Evolutionary conservation across 2,888 invertebrate genomes (phyloP).

Genomic region (Clusia tigrina): DNA sequence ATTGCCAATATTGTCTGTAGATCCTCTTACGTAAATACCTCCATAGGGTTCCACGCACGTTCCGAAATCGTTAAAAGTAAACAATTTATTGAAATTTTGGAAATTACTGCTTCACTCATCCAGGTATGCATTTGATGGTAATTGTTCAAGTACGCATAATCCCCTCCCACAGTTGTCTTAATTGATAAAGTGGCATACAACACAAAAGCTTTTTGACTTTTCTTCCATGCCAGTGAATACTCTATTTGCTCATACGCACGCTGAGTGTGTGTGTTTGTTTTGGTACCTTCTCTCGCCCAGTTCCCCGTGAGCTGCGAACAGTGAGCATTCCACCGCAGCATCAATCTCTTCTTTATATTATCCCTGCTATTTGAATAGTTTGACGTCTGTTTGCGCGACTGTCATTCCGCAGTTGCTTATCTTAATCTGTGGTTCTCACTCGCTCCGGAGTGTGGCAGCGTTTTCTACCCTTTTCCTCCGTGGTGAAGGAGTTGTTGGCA

Average conservation of each 20-base stretch:
- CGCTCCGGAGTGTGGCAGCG: neutral
- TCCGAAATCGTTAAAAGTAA: too few relatives aligned
- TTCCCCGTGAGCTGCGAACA: conserved; percentile 13
- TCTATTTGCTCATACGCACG: too few relatives aligned
- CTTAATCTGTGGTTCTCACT: conserved; percentile 35
- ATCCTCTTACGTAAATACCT: neutral
- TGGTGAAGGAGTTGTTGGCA: conserved; percentile 50
- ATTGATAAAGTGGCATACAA: neutral
- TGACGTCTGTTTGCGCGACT: conserved; percentile 42
- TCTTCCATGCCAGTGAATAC: too few relatives aligned
- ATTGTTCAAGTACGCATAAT: conserved; percentile 1
- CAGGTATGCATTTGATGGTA: neutral
- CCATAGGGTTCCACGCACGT: neutral
- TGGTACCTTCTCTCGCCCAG: conserved; percentile 13
- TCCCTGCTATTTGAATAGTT: conserved; percentile 45
- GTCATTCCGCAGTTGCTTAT: conserved; percentile 45
- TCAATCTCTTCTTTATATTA: conserved; percentile 29
- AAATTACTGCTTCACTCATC: too few relatives aligned
- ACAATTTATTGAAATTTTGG: too few relatives aligned
- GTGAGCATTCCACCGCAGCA: conserved; percentile 30
- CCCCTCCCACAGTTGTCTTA: neutral
- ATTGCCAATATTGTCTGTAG: neutral
- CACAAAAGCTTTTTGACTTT: conserved; percentile 8
- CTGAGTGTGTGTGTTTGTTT: too few relatives aligned
- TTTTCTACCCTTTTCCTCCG: conserved; percentile 6